phyloP scores from a whole-genome alignment of 2,113 vertebrate genomes.

The Scatophagus argus region DNA sequence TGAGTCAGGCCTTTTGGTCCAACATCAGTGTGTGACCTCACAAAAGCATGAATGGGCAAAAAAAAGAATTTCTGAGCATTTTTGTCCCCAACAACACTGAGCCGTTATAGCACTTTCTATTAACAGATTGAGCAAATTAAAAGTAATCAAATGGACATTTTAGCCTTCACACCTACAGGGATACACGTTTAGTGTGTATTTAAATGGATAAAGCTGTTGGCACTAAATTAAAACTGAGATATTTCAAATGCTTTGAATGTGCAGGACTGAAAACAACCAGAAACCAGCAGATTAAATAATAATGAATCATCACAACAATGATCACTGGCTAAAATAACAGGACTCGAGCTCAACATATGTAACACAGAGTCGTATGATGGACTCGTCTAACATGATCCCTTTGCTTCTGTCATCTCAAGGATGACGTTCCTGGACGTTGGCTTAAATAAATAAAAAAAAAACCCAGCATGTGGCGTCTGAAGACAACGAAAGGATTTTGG shows the following conservation, averaged over 20 bases:
- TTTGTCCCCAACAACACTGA: not conserved
- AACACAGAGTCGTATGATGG: not conserved
- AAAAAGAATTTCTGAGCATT: not conserved
- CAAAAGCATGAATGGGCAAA: too few species aligned
- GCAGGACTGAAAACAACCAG: not conserved
- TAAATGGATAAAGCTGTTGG: not conserved
- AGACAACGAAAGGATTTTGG: not conserved
- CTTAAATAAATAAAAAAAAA: too few species aligned
- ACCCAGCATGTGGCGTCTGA: not conserved
- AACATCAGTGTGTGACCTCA: too few species aligned
- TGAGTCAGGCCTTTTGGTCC: too few species aligned
- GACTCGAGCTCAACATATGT: not conserved
- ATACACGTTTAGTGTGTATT: too few species aligned
- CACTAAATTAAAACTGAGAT: not conserved
- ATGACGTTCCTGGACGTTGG: conserved; percentile 31
- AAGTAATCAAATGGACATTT: not conserved
- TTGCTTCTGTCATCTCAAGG: conserved; percentile 19
- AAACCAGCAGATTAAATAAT: not conserved
- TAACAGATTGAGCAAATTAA: not conserved
- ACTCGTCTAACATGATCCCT: not conserved
- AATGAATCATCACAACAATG: not conserved
- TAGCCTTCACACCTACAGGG: not conserved
- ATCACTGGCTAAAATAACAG: too few species aligned
- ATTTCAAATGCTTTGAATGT: not conserved
- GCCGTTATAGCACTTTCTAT: not conserved